phyloP scores from a whole-genome alignment of 2,888 invertebrate species.

The Papilio gigon region DNA sequence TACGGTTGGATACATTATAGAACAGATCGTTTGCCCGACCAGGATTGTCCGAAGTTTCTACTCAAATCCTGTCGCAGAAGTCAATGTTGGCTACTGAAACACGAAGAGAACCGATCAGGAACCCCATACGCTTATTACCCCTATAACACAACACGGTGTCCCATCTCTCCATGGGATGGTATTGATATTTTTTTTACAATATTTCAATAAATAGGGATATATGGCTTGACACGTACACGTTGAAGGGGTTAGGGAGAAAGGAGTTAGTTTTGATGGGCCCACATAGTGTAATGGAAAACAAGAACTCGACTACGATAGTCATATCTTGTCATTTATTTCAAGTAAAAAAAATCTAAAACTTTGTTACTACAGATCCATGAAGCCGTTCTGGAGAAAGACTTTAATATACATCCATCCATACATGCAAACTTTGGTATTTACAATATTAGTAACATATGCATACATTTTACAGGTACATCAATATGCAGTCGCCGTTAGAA shows the following conservation, averaged over 20 bases:
- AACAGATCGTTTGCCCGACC: constrained; percentile 71
- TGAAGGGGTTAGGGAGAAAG: not conserved
- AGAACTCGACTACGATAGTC: no score
- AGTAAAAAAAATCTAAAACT: no score
- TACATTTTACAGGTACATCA: constrained; percentile 30
- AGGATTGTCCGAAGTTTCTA: constrained; percentile 62
- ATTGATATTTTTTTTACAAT: no score
- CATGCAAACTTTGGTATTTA: no score
- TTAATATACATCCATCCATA: no score
- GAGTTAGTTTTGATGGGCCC: no score
- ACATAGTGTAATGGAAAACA: no score
- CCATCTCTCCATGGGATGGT: constrained; percentile 66
- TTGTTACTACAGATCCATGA: no score
- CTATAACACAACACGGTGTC: constrained; percentile 57
- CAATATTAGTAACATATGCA: no score
- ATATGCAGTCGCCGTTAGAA: constrained; percentile 26
- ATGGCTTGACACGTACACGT: not conserved
- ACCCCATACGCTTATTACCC: constrained; percentile 63
- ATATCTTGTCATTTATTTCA: no score
- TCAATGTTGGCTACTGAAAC: constrained; percentile 61
- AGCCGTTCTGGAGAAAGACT: no score
- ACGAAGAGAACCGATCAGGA: constrained; percentile 59
- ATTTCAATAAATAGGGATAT: no score
- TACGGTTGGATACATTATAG: constrained; percentile 98
- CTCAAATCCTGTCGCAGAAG: constrained; percentile 54